phyloP scores from a whole-genome alignment of 2,113 vertebrate species.

The Megatriorchis doriae region DNA sequence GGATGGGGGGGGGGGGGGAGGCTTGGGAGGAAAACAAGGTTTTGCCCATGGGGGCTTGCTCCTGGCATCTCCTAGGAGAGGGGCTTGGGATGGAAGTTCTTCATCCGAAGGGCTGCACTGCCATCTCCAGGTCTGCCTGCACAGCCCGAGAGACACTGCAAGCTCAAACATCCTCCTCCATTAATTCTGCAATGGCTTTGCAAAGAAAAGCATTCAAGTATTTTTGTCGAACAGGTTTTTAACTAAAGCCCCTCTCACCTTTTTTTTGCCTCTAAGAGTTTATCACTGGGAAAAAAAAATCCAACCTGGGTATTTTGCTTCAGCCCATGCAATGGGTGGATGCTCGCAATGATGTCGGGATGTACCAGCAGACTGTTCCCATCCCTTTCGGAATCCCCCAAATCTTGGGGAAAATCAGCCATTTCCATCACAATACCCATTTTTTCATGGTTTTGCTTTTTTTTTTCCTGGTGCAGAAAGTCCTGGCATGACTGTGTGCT shows the following conservation, averaged over 20 bases:
- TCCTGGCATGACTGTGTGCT: no score
- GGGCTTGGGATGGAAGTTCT: fast-evolving
- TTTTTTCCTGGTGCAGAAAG: fast-evolving
- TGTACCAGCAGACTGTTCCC: no score
- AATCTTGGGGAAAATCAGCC: fast-evolving
- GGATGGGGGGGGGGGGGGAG: background rate
- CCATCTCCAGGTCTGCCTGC: conserved; percentile 55
- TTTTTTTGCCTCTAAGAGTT: background rate
- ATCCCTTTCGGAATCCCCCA: background rate
- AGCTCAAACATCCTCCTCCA: fast-evolving
- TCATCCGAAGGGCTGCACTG: conserved; percentile 49
- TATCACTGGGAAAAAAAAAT: background rate
- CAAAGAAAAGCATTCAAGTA: fast-evolving
- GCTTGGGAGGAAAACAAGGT: background rate
- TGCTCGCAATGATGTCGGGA: fast-evolving
- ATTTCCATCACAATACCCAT: fast-evolving
- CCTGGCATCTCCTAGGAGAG: background rate
- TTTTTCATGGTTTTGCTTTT: fast-evolving
- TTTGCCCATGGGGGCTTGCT: background rate
- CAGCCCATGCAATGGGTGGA: fast-evolving
- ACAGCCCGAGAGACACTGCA: background rate
- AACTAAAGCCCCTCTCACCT: fast-evolving
- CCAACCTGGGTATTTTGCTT: background rate
- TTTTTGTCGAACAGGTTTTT: background rate
- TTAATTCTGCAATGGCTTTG: background rate